phyloP scores from a whole-genome alignment of 2,888 invertebrate species.

The Agrochola lychnidis region DNA sequence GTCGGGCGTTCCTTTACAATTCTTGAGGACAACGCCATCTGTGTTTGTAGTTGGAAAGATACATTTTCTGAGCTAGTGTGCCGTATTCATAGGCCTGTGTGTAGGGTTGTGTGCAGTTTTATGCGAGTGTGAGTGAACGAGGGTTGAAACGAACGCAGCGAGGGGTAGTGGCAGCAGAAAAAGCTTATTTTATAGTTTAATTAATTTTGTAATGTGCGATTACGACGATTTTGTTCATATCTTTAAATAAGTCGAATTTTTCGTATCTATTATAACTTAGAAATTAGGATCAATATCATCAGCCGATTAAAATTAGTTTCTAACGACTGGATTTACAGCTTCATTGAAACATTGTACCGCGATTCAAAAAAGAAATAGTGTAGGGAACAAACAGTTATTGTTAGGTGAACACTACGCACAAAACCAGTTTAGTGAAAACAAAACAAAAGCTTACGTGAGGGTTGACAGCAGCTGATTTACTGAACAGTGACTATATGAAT shows the following conservation, averaged over 20 bases:
- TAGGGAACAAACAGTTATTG: neutral
- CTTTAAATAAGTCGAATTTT: neutral
- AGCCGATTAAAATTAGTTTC: neutral
- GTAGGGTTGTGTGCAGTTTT: constrained; percentile 61
- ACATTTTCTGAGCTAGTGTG: constrained; percentile 61
- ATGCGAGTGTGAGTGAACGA: constrained; percentile 69
- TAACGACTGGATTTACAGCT: neutral
- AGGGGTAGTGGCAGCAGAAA: constrained; percentile 74
- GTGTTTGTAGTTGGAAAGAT: constrained; percentile 71
- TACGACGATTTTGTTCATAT: constrained; percentile 1
- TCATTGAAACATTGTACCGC: neutral
- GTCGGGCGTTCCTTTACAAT: constrained; percentile 58
- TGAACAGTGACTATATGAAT: neutral
- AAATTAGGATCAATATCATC: neutral
- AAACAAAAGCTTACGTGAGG: neutral
- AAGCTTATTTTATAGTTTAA: constrained; percentile 19
- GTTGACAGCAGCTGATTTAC: neutral
- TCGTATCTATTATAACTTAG: neutral
- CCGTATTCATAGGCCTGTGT: constrained; percentile 47
- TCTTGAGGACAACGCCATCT: constrained; percentile 69
- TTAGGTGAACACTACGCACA: neutral
- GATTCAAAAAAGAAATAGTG: neutral
- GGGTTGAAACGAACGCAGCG: constrained; percentile 86
- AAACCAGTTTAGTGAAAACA: neutral
- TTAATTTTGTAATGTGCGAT: constrained; percentile 12